These are phyloP conservation scores for Donacobius atricapilla DNA, from an alignment of 2,113 vertebrate genomes.

Conservation along the genomic window DNA sequence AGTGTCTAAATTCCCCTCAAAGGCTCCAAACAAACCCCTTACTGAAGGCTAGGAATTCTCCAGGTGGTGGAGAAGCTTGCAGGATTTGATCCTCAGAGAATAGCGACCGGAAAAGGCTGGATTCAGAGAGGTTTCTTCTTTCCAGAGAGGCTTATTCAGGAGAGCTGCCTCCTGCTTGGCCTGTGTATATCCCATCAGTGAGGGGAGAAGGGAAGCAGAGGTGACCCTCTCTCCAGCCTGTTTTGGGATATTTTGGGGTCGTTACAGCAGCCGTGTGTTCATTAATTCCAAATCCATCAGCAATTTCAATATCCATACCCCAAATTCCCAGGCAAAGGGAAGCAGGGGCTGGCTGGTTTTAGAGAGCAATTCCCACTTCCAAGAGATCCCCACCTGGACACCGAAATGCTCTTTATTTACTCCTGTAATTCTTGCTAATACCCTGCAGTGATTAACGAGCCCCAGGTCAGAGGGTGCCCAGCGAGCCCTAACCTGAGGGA, in stretches of 20 bases:
- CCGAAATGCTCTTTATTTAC: background rate
- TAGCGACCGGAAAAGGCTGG: background rate
- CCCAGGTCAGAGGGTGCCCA: background rate
- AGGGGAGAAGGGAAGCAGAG: background rate
- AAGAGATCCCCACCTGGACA: background rate
- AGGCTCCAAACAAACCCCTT: background rate
- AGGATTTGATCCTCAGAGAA: background rate
- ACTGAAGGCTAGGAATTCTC: background rate
- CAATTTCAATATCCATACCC: background rate
- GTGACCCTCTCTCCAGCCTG: background rate
- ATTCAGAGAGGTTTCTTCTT: background rate
- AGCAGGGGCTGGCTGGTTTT: background rate
- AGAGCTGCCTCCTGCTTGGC: background rate
- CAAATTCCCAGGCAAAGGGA: background rate
- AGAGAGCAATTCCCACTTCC: background rate
- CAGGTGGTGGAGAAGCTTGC: background rate
- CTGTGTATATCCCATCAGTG: rapidly evolving
- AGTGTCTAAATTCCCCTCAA: background rate
- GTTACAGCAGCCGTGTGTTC: background rate
- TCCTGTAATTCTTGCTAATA: background rate
- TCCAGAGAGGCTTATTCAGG: background rate
- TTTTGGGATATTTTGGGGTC: background rate
- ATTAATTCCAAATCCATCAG: rapidly evolving
- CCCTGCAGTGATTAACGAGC: background rate
- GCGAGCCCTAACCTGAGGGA: background rate